phyloP scores from a whole-genome alignment of 2,113 vertebrate species.

The Petromus typicus region DNA sequence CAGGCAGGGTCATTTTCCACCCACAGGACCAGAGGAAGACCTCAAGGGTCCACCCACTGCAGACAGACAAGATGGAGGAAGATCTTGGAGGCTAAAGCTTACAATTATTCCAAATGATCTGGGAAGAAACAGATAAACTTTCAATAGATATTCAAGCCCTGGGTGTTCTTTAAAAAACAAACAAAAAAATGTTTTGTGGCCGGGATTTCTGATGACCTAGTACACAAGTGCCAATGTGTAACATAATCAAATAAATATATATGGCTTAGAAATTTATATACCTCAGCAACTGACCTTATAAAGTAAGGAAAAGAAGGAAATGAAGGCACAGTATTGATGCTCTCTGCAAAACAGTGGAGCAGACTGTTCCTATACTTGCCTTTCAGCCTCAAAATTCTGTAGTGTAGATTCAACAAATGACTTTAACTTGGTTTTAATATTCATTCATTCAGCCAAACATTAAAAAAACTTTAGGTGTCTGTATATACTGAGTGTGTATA shows the following conservation, averaged over 20 bases:
- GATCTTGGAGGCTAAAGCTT: background rate
- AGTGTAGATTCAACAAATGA: conserved; percentile 11
- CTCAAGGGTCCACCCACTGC: background rate
- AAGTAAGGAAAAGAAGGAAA: conserved; percentile 13
- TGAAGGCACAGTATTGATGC: background rate
- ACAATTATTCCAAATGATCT: background rate
- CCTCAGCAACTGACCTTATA: background rate
- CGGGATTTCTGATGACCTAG: conserved; percentile 9
- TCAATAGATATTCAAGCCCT: background rate
- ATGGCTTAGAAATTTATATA: background rate
- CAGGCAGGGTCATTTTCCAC: background rate
- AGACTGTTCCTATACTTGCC: background rate
- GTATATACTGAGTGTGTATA: background rate
- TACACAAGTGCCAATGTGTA: background rate
- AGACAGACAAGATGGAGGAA: background rate
- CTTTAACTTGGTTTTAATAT: conserved; percentile 32
- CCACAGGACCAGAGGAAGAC: background rate
- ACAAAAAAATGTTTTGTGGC: background rate
- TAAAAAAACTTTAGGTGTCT: background rate
- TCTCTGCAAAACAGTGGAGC: background rate
- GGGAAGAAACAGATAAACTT: background rate
- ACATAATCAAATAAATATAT: background rate
- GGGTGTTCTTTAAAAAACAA: conserved; percentile 12
- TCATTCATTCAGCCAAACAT: conserved; percentile 11
- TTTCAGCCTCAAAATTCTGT: background rate